Conservation (phyloP, 2,888 invertebrate genomes). For the Epinotia demarniana region DNA sequence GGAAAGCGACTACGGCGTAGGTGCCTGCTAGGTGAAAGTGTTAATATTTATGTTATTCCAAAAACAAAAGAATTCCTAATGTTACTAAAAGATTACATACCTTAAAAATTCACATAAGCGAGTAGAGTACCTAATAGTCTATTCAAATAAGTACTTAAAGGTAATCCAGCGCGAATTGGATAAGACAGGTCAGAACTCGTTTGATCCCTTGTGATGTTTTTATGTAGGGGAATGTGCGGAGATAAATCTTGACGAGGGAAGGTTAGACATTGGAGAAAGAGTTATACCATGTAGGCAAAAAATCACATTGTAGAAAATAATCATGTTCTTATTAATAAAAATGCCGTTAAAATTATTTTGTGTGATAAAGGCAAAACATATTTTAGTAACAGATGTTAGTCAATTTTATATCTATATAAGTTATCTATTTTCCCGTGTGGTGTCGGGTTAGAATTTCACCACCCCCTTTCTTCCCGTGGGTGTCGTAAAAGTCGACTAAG, state of each 20-base stretch:
- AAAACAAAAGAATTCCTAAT: background rate
- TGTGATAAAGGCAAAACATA: too few species aligned
- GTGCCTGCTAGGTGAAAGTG: too few species aligned
- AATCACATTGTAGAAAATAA: background rate
- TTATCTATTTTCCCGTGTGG: too few species aligned
- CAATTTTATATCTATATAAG: too few species aligned
- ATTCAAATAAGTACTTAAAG: slow-evolving; percentile 10
- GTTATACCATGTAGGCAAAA: background rate
- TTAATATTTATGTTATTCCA: too few species aligned
- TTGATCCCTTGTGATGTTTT: slow-evolving; percentile 40
- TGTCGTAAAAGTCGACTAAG: too few species aligned
- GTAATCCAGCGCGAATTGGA: slow-evolving; percentile 7
- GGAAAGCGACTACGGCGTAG: too few species aligned
- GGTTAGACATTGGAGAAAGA: slow-evolving; percentile 24
- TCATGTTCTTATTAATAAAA: background rate
- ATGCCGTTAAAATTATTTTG: too few species aligned
- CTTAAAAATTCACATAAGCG: background rate
- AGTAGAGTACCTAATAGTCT: background rate
- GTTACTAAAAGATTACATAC: background rate
- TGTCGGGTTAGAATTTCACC: too few species aligned
- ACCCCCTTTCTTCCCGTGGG: too few species aligned
- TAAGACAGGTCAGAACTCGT: slow-evolving; percentile 16
- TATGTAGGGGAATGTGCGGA: slow-evolving; percentile 15
- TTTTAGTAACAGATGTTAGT: too few species aligned
- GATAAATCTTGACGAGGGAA: slow-evolving; percentile 25